Base-by-base conservation (phyloP, 2,888 invertebrate species). In the Dryobotodes eremita region DNA sequence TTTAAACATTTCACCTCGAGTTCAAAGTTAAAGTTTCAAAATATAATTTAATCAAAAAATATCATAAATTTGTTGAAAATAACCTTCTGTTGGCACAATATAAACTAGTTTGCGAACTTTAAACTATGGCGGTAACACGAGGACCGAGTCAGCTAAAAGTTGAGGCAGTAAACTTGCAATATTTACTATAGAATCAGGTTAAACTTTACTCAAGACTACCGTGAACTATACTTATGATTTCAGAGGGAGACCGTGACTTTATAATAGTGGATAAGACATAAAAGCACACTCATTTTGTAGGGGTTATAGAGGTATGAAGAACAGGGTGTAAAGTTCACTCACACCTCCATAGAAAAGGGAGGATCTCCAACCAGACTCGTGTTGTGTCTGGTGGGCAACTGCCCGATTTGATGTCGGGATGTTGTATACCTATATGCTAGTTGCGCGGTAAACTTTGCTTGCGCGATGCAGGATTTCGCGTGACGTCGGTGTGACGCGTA, bases 51-150 rank as follows among this genome's bases (percentile, higher is more conserved):
- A 42, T 65, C 3, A 55, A 55, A 48, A 76, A 69, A 65, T 61
- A 79, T 70, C 36, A 48, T 61, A 59, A 65, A 53, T 59, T n/a
- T 20, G 17, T 83, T 70, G 13, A 68, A 61, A 65, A 65, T 66
- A 66, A 77, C 48, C 74, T 73, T 55, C 36, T 77, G 79, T 80
- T 75, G 66, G 66, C 31, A 64, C 65, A 77, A 74, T 77, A 76
- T 75, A 82, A 86, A 81, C 64, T 85, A 79, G 75, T 85, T 76
- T 64, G 68, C 26, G n/a, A 83, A 85, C 55, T 87, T 82, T 80
- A 62, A 86, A 85, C 80, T 74, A 68, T 66, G 74, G 72, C 61
- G 62, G 77, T 68, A 79, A 70, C 71, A 62, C 53, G 66, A 61
- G 46, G 57, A 57, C 31, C 36, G 46, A 82, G 59, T 55, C 75